Evolutionary conservation across 2,113 vertebrate genomes (phyloP), one percentile per base, ranked within the genome.

Genomic region (Marcusenius ussheri): DNA sequence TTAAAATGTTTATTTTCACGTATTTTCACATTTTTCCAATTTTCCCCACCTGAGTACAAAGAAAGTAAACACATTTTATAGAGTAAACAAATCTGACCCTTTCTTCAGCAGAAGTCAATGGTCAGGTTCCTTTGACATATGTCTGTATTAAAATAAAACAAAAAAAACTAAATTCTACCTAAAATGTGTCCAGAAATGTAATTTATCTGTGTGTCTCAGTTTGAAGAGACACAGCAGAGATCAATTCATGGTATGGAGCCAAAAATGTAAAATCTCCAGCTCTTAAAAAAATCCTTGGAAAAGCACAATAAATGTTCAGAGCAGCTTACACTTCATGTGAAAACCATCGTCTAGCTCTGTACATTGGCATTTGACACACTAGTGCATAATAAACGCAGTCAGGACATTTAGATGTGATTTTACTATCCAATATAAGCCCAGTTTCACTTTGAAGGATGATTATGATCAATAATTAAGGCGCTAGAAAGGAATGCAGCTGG

Each of bases 341-440:
- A 31, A 84, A 56, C 1, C 89, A 42, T 7, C 15, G 35, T 84
- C 74, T 58, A 35, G 35, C 39, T 35, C n/a, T 42, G 56, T 88
- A 21, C 27, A 24, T 42, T 15, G 17, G 19, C 39, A 7, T 45
- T 21, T 80, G 6, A 21, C 89, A 31, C 19, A 62, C 89, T 19
- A 11, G 21, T 21, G 9, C 47, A 45, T 89, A 85, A 89, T 66
- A 83, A 51, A 89, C 39, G 90, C 85, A 93, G 90, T 91, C 91
- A 91, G 91, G 89, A 90, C 92, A 92, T 88, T 90, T 89, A 84
- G 89, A 89, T 85, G 39, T 58, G 89, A 39, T 47, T 85, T 89
- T 84, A 62, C 56, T 19, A 89, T 89, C 87, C 19, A 49, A n/a
- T 56, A 53, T 50, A 47, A 47, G 70, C 58, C 74, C 70, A 46